phyloP scores from a whole-genome alignment of 2,888 invertebrate genomes.

The Platycheirus albimanus region DNA sequence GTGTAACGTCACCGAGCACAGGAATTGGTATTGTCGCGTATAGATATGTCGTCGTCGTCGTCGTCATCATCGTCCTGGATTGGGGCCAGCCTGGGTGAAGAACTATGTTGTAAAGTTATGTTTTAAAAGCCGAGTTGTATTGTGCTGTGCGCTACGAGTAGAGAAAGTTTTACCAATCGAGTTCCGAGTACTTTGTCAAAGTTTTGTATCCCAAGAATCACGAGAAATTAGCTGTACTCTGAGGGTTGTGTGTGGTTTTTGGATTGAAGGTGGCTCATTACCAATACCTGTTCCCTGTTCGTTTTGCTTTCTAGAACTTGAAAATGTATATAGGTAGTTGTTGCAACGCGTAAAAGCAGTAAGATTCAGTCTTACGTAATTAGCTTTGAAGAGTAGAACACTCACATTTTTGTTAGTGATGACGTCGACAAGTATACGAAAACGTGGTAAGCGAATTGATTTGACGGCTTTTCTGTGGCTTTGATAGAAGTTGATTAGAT shows the following conservation, averaged over 20 bases:
- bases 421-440: not conserved
- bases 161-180: conserved; percentile 67
- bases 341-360: conserved; percentile 10
- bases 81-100: conserved; percentile 7
- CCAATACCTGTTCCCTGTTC: not conserved
- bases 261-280: conserved; percentile 26
- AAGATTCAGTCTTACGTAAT: conserved; percentile 45
- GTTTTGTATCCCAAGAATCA: conserved; percentile 62
- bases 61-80: conserved; percentile 21
- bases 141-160: conserved; percentile 11
- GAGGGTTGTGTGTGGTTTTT: conserved; percentile 36
- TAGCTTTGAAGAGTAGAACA: conserved; percentile 47
- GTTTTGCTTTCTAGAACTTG: not conserved
- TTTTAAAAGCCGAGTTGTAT: conserved; percentile 38
- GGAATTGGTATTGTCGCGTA: conserved; percentile 65
- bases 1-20: conserved; percentile 33
- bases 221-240: conserved; percentile 52
- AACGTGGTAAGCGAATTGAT: conserved; percentile 23
- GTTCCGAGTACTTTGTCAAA: conserved; percentile 71
- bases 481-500: conserved; percentile 47
- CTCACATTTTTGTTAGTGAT: conserved; percentile 32
- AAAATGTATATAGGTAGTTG: too few relatives aligned
- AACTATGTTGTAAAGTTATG: conserved; percentile 37
- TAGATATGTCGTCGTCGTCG: too few relatives aligned
- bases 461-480: conserved; percentile 53